Evolutionary conservation across 2,797 vertebrate species (phyloP).

Genomic region (Oceanodroma leucorhoa): DNA sequence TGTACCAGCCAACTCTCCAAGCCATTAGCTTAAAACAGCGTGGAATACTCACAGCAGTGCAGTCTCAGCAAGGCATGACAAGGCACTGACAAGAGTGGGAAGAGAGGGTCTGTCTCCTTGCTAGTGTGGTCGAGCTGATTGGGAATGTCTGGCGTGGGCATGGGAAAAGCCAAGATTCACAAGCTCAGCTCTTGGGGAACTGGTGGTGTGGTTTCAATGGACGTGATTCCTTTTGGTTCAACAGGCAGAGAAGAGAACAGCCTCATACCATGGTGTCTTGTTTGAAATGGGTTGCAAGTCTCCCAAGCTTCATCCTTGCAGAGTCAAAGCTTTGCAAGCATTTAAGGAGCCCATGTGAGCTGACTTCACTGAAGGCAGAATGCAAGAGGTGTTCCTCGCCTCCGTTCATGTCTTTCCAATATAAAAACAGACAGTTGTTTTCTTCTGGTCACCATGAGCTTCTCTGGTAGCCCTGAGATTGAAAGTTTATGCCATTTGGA

Average conservation of each 20-base stretch:
- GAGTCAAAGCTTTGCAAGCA: not conserved
- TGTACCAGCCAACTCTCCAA: not conserved
- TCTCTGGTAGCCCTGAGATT: not conserved
- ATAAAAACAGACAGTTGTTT: not conserved
- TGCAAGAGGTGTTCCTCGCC: not conserved
- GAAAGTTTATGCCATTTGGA: not conserved
- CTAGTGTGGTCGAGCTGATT: not conserved
- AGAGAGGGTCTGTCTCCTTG: not conserved
- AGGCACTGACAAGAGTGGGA: not conserved
- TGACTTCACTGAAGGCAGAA: not conserved
- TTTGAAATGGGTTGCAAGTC: not conserved
- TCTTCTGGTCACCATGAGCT: not conserved
- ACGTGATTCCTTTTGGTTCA: not conserved
- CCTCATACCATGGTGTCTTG: not conserved
- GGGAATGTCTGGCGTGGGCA: not conserved
- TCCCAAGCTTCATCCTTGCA: not conserved
- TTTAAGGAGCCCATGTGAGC: not conserved
- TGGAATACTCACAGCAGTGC: not conserved
- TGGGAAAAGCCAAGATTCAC: not conserved
- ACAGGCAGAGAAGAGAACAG: not conserved
- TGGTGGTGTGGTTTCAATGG: not conserved
- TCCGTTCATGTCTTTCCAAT: not conserved
- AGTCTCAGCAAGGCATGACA: not conserved
- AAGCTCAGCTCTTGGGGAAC: not conserved
- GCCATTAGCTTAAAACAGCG: fast-evolving